Evolutionary conservation across 1,140 invertebrate species (phyloP).

Genomic region (Helicoverpa zea): DNA sequence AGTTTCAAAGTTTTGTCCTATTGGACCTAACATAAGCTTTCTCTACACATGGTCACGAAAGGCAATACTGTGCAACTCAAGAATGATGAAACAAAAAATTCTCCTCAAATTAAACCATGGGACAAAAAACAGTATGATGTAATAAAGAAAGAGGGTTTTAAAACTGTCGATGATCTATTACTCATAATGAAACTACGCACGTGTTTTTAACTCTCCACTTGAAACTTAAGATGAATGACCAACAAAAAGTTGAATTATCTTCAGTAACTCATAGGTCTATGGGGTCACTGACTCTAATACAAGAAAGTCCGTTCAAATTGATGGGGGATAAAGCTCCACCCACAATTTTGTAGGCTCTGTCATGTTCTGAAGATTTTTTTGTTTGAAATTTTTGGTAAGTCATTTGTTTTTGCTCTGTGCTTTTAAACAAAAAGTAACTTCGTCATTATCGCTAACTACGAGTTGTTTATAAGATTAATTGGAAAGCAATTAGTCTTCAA

Average conservation of each 20-base stretch:
- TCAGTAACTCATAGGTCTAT: conserved; percentile 16
- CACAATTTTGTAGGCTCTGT: conserved; percentile 5
- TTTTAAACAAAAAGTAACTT: too few relatives aligned
- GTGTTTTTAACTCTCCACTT: conserved; percentile 10
- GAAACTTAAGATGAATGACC: conserved; percentile 15
- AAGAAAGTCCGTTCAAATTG: conserved; percentile 18
- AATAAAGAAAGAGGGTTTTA: neutral
- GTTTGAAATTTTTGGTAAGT: neutral
- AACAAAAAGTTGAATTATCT: conserved; percentile 37
- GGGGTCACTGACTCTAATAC: conserved; percentile 7
- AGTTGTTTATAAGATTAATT: too few relatives aligned
- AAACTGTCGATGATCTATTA: conserved; percentile 2
- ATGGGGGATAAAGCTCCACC: neutral
- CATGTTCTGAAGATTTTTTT: neutral
- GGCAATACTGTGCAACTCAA: too few relatives aligned
- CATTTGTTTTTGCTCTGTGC: too few relatives aligned
- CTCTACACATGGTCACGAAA: too few relatives aligned
- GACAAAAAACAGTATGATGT: too few relatives aligned
- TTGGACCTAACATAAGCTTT: too few relatives aligned
- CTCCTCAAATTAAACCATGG: too few relatives aligned
- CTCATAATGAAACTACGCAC: neutral
- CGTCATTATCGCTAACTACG: too few relatives aligned
- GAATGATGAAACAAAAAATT: too few relatives aligned
- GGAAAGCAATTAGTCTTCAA: too few relatives aligned
- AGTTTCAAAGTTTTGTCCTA: too few relatives aligned